These are phyloP conservation scores for Tetranychus piercei DNA, from an alignment of 2,888 invertebrate genomes.

Conservation along the genomic window DNA sequence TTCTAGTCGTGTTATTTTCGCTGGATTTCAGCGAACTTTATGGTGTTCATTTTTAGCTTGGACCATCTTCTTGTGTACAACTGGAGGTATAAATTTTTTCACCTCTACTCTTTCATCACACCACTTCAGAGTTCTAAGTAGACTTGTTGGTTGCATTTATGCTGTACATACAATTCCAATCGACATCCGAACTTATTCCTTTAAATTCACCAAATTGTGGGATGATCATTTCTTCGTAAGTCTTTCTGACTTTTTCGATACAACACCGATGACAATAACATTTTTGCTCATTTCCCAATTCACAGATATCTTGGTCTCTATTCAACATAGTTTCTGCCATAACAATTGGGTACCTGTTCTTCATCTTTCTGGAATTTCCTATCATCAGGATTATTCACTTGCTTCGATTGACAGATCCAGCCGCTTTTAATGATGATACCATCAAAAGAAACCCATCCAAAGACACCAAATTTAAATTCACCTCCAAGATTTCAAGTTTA, in stretches of 20 bases:
- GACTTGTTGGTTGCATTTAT: neutral
- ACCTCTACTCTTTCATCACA: neutral
- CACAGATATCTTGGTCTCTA: constrained; percentile 9
- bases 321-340: constrained; percentile 2
- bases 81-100: neutral
- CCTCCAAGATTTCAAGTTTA: neutral
- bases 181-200: neutral
- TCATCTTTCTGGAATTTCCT: constrained; percentile 1
- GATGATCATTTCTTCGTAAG: constrained; percentile 11
- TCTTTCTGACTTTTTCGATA: neutral
- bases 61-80: neutral
- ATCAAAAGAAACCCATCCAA: neutral
- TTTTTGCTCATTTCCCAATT: no score
- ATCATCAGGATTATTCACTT: neutral
- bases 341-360: neutral
- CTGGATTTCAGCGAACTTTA: constrained; percentile 1
- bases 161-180: constrained; percentile 4
- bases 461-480: neutral
- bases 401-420: no score
- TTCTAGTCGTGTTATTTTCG: neutral
- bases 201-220: constrained; percentile 5
- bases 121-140: neutral
- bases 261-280: no score
- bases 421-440: no score
- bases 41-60: constrained; percentile 13